Percentiles rank a stretch among this genome's conserved stretches.
Conservation (phyloP, 2,113 vertebrate genomes). For the Psammodynastes pulverulentus region DNA sequence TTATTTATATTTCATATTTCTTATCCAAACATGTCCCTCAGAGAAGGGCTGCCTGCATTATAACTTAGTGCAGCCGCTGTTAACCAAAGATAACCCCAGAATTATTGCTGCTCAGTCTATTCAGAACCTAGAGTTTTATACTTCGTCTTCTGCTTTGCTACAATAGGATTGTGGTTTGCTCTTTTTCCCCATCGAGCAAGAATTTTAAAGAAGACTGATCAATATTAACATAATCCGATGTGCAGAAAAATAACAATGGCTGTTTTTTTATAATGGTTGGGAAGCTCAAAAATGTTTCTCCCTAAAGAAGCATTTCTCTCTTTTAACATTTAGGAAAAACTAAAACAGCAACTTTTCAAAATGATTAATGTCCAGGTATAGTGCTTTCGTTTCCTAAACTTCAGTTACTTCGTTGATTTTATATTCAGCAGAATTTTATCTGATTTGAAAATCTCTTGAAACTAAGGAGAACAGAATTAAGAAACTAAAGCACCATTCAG, state of each 20-base stretch:
- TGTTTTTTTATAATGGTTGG: not conserved
- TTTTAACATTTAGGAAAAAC: not conserved
- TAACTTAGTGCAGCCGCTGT: not conserved
- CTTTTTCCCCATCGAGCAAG: not conserved
- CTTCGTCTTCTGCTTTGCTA: not conserved
- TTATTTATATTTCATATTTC: not conserved
- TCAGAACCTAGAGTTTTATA: not conserved
- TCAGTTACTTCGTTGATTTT: not conserved
- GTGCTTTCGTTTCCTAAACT: not conserved
- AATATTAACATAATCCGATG: not conserved
- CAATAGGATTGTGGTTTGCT: not conserved
- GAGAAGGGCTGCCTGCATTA: not conserved
- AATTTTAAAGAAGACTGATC: not conserved
- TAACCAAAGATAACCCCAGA: not conserved
- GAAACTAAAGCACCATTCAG: not conserved
- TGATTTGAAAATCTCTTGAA: not conserved
- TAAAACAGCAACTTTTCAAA: not conserved
- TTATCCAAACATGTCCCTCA: not conserved
- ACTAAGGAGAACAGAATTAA: not conserved
- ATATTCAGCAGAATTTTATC: not conserved
- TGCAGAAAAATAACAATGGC: not conserved
- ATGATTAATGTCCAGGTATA: not conserved
- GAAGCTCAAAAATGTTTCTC: not conserved
- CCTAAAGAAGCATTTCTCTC: not conserved
- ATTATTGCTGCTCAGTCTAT: not conserved